Evolutionary conservation across 2,113 vertebrate species (phyloP).

Genomic region (Eolophus roseicapilla): DNA sequence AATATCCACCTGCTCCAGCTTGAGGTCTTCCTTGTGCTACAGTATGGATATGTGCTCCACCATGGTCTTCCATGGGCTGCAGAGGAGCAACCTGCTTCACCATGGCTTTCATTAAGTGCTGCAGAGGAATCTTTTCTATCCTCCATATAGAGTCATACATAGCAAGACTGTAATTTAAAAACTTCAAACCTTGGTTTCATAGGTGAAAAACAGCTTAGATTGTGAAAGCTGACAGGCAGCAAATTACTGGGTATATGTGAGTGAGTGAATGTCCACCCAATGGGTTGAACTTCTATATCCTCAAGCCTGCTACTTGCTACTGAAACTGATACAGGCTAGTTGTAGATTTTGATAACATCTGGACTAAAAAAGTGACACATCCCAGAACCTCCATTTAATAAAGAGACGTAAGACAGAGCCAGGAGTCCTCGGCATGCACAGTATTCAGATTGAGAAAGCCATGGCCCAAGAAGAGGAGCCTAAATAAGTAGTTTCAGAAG

Average conservation of each 20-base stretch:
- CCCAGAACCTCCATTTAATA: background rate
- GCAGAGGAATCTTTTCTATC: background rate
- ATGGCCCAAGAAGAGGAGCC: background rate
- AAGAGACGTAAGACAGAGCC: background rate
- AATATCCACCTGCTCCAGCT: background rate
- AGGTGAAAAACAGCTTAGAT: background rate
- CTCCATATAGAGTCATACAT: background rate
- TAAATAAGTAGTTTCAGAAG: background rate
- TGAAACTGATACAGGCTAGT: background rate
- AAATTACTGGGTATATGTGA: background rate
- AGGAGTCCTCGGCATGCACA: background rate
- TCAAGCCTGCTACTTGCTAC: background rate
- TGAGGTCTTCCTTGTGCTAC: background rate
- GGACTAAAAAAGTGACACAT: background rate
- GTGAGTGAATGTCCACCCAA: background rate
- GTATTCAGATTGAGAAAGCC: background rate
- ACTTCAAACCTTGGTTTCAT: background rate
- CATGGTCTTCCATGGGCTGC: background rate
- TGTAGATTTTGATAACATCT: background rate
- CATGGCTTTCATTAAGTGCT: background rate
- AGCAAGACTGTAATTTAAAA: background rate
- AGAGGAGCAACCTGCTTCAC: background rate
- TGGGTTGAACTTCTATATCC: background rate
- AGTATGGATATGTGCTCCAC: background rate
- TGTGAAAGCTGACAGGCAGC: background rate